These are phyloP conservation scores for Dusona sp. DNA, from an alignment of 2,888 invertebrate genomes.

Conservation along the genomic window DNA sequence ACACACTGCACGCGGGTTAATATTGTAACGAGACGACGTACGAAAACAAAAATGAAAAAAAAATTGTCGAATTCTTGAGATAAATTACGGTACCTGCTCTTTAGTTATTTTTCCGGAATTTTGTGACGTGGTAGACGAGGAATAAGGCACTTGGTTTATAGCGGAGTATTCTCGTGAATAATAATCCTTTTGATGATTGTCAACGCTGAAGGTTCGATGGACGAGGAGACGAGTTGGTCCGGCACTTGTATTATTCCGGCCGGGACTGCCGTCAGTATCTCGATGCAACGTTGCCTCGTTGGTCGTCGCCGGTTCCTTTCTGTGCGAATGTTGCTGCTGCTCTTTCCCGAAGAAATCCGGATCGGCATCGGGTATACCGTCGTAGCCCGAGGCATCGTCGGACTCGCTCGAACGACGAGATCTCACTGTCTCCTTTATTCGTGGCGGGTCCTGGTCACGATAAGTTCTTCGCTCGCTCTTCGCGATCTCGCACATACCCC, in stretches of 20 bases:
- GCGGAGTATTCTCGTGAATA: conserved; percentile 56
- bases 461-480: conserved; percentile 78
- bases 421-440: conserved; percentile 74
- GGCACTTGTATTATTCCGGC: conserved; percentile 72
- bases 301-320: conserved; percentile 70
- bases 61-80: background rate
- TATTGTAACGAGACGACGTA: background rate
- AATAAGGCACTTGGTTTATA: conserved; percentile 57
- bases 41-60: conserved; percentile 16
- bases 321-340: conserved; percentile 69
- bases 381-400: conserved; percentile 42
- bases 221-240: conserved; percentile 65
- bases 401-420: conserved; percentile 58
- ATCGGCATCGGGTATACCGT: conserved; percentile 44
- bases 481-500: conserved; percentile 78
- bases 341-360: conserved; percentile 67
- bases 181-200: conserved; percentile 77
- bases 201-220: conserved; percentile 71
- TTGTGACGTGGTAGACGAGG: conserved; percentile 8
- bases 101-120: conserved; percentile 39
- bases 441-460: conserved; percentile 81
- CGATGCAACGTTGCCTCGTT: conserved; percentile 53
- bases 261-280: conserved; percentile 69
- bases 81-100: conserved; percentile 51
- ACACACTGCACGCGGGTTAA: background rate